Evolutionary conservation across 2,113 vertebrate species (phyloP).

Genomic region (Casuarius casuarius): DNA sequence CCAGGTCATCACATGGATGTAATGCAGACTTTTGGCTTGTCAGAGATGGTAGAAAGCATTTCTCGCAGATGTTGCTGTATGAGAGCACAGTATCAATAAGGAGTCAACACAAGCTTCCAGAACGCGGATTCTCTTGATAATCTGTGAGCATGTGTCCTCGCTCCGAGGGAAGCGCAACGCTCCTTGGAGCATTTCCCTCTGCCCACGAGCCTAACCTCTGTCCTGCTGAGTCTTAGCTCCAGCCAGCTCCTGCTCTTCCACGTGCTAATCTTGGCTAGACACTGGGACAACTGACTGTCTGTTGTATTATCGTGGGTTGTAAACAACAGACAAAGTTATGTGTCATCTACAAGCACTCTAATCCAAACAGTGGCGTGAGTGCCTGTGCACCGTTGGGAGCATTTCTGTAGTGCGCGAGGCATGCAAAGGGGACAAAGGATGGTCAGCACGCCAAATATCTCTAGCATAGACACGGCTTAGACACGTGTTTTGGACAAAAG

Average conservation of each 20-base stretch:
- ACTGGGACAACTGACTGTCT: conserved; percentile 34
- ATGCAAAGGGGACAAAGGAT: neutral
- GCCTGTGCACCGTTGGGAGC: conserved; percentile 21
- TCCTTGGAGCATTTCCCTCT: conserved; percentile 34
- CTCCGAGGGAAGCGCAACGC: neutral
- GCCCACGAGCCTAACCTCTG: conserved; percentile 30
- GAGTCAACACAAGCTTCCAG: neutral
- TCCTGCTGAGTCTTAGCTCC: conserved; percentile 27
- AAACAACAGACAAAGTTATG: conserved; percentile 54
- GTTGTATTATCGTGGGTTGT: conserved; percentile 47
- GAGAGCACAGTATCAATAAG: neutral
- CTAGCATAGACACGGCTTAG: neutral
- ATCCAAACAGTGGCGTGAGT: conserved; percentile 56
- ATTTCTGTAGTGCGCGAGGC: neutral
- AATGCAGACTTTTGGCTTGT: neutral
- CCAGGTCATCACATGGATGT: neutral
- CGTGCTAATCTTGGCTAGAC: conserved; percentile 65
- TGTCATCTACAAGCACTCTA: conserved; percentile 40
- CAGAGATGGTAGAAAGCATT: neutral
- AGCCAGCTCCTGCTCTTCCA: conserved; percentile 67
- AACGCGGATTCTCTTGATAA: neutral
- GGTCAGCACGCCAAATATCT: neutral
- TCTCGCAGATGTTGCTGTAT: neutral
- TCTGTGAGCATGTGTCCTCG: neutral
- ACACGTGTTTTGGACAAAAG: conserved; percentile 48